Evolutionary conservation across 2,797 vertebrate species (phyloP).

Genomic region (Triplophysa yarkandensis): DNA sequence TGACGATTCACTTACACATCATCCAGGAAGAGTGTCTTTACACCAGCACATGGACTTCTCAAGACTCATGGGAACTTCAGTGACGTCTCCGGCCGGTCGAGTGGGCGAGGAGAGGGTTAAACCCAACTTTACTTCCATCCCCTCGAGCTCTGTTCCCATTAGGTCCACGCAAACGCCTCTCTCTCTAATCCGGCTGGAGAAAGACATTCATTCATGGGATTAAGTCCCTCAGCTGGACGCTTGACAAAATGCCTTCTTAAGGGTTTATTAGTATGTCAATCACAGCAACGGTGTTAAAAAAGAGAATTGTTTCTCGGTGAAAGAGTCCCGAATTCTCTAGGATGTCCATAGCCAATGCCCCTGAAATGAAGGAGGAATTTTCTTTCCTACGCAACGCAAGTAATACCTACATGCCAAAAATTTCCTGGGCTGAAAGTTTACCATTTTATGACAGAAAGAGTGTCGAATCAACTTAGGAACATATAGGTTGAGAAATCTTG

Average conservation of each 20-base stretch:
- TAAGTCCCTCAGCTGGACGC: slow-evolving; percentile 64
- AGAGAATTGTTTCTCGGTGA: slow-evolving; percentile 66
- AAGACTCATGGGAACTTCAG: slow-evolving; percentile 64
- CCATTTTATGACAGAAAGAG: neutral
- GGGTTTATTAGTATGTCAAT: slow-evolving; percentile 75
- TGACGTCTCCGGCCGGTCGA: slow-evolving; percentile 59
- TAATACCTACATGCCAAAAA: neutral
- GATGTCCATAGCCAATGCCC: neutral
- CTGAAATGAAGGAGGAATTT: neutral
- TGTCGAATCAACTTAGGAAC: neutral
- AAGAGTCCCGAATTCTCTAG: slow-evolving; percentile 44
- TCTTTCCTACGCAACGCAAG: neutral
- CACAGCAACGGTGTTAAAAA: slow-evolving; percentile 67
- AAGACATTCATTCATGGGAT: slow-evolving; percentile 64
- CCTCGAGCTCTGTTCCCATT: neutral
- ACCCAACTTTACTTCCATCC: slow-evolving; percentile 32
- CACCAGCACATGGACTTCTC: slow-evolving; percentile 62
- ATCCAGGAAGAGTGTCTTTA: slow-evolving; percentile 25
- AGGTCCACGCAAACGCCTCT: slow-evolving; percentile 25
- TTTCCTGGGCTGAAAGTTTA: neutral
- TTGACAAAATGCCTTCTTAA: slow-evolving; percentile 71
- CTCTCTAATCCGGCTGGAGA: slow-evolving; percentile 40
- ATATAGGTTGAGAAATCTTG: neutral
- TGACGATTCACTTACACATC: neutral
- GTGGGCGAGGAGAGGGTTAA: slow-evolving; percentile 28